Percentiles rank a stretch among this genome's conserved stretches.
Conservation (phyloP, 2,113 vertebrate genomes). For the Mastomys coucha region DNA sequence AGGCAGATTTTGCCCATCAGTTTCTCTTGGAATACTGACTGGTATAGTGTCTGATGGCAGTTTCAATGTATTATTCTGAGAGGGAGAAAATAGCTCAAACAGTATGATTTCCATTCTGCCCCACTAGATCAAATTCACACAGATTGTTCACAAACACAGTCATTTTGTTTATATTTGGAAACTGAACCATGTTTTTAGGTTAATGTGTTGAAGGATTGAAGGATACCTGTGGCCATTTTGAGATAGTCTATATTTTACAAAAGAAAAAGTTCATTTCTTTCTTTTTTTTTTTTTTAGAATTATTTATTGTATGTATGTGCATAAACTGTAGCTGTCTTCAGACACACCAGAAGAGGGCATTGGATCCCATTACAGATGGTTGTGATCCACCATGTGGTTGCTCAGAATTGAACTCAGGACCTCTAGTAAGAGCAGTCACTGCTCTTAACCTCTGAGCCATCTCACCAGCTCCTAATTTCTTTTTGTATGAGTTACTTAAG, state of each 20-base stretch:
- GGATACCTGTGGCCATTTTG: neutral
- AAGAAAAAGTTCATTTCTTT: neutral
- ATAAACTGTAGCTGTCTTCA: too few relatives aligned
- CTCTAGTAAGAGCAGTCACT: too few relatives aligned
- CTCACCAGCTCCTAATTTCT: neutral
- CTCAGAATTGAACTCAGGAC: too few relatives aligned
- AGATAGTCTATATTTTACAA: neutral
- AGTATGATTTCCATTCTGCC: neutral
- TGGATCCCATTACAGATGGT: too few relatives aligned
- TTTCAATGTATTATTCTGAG: fast-evolving
- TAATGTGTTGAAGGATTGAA: neutral
- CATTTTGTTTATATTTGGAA: neutral
- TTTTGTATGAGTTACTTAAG: neutral
- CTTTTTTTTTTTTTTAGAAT: too few relatives aligned
- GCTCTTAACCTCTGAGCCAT: too few relatives aligned
- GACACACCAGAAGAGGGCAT: too few relatives aligned
- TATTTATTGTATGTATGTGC: too few relatives aligned
- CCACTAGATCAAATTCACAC: neutral
- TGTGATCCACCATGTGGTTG: too few relatives aligned
- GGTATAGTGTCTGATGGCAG: neutral
- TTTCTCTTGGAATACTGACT: neutral
- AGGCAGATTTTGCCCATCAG: neutral
- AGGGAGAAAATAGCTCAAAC: neutral
- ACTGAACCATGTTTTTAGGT: neutral
- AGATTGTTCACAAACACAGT: neutral